Conservation (phyloP, 2,797 vertebrate species). For the Etheostoma perlongum region DNA sequence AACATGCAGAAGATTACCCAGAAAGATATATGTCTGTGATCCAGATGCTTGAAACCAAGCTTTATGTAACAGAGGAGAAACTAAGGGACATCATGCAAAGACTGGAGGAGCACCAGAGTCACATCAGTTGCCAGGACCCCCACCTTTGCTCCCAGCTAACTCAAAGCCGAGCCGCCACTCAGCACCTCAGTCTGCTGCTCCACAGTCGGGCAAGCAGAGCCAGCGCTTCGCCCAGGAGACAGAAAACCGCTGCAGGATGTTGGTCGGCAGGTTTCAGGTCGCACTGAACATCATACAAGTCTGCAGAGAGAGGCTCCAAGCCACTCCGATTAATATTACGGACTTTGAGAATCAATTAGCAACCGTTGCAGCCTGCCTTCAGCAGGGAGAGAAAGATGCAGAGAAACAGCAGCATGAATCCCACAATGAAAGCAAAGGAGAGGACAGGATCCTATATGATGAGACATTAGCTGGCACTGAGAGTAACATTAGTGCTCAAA, state of each 20-base stretch:
- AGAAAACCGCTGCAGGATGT: slow-evolving; percentile 77
- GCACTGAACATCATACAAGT: slow-evolving; percentile 85
- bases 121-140: slow-evolving; percentile 85
- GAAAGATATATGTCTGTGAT: slow-evolving; percentile 91
- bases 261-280: slow-evolving; percentile 84
- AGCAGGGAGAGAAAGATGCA: slow-evolving; percentile 69
- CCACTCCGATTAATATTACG: slow-evolving; percentile 39
- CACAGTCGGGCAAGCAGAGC: slow-evolving; percentile 87
- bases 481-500: slow-evolving; percentile 31
- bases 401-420: slow-evolving; percentile 72
- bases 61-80: slow-evolving; percentile 92
- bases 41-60: slow-evolving; percentile 91
- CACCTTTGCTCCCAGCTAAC: slow-evolving; percentile 89
- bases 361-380: slow-evolving; percentile 66
- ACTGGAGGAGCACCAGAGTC: slow-evolving; percentile 89
- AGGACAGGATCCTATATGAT: slow-evolving; percentile 60
- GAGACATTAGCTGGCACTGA: slow-evolving; percentile 70
- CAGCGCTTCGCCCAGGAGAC: slow-evolving; percentile 79
- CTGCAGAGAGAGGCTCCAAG: slow-evolving; percentile 85
- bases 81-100: slow-evolving; percentile 90
- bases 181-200: slow-evolving; percentile 86
- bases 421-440: slow-evolving; percentile 45
- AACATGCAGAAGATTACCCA: slow-evolving; percentile 74
- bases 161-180: slow-evolving; percentile 82
- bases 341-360: slow-evolving; percentile 72